Conservation (phyloP, 2,797 vertebrate species). For the Lemur catta region DNA sequence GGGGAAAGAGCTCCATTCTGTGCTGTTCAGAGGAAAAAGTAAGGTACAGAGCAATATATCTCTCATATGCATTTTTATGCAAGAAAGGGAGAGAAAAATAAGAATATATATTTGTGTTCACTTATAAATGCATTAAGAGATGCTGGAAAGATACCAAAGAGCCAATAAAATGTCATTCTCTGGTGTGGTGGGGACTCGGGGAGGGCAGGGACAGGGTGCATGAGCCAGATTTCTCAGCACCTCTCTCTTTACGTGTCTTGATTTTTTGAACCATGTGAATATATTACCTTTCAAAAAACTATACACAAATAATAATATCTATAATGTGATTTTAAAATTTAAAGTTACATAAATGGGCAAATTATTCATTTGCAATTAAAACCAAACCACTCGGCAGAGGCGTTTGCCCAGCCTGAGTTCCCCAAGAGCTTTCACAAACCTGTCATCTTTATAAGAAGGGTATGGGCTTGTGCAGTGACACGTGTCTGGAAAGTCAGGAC, state of each 20-base stretch:
- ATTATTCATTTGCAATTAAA: neutral
- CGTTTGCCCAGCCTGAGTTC: neutral
- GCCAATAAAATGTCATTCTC: neutral
- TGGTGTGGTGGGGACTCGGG: neutral
- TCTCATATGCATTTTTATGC: neutral
- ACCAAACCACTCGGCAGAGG: neutral
- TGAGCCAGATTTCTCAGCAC: neutral
- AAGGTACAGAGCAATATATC: neutral
- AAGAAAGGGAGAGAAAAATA: neutral
- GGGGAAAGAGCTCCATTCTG: accelerated
- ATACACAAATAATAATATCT: neutral
- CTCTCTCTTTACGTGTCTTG: neutral
- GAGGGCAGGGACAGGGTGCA: no score
- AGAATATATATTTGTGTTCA: neutral
- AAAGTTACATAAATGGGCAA: neutral
- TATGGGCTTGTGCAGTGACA: neutral
- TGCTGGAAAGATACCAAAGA: neutral
- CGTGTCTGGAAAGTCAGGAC: neutral
- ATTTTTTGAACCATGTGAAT: neutral
- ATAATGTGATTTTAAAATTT: neutral
- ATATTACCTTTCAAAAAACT: neutral
- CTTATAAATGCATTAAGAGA: neutral
- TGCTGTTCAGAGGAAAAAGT: neutral
- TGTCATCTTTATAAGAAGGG: neutral
- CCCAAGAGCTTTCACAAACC: no score